Evolutionary conservation across 2,888 invertebrate genomes (phyloP), one percentile per base, ranked within the genome.

Genomic region (Lottia scabra): DNA sequence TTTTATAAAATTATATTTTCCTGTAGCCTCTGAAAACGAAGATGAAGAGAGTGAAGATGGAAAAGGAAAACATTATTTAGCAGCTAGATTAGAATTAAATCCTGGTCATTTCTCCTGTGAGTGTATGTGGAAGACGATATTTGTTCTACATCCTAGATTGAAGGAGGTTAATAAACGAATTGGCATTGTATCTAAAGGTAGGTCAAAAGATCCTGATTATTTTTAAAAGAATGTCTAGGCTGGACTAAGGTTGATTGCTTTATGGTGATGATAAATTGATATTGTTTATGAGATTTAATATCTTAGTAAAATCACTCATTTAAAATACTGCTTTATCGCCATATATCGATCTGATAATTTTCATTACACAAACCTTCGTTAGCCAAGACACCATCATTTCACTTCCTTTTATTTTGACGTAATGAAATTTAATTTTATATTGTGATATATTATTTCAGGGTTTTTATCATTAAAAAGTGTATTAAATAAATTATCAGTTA

Each of bases 51-150:
- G 80, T n/a, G 80, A 74, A 10, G 81, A 83, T 56, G 81, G 77
- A 10, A 74, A 79, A n/a, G 78, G 78, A 19, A 79, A 82, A 56
- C 75, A 75, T 26, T 91, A 90, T 79, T 84, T 91, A 44, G 90
- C 89, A 63, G 91, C 90, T 8, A 85, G 86, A 8, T 81, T 89
- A 73, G 81, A 92, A 81, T 92, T 93, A 81, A 90, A 90, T 63
- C 92, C 93, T 0, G 95, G 95, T 3, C 92, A 92, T 87, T 95
- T 95, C 87, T 92, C 93, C 63, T 95, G 95, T 87, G 92, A 92
- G 5, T 92, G 93, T n/a, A 93, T 94, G 2, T 94, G 94, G 93
- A 92, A 93, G 84, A 92, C 92, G 10, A 91, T 92, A 67, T 94
- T 95, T 84, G 88, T 90, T 68, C 88, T 95, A 8, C 94, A 95